Evolutionary conservation across 1,140 invertebrate species (phyloP), one percentile per base, ranked within the genome.

Genomic region (Philotrypesis tridentata): DNA sequence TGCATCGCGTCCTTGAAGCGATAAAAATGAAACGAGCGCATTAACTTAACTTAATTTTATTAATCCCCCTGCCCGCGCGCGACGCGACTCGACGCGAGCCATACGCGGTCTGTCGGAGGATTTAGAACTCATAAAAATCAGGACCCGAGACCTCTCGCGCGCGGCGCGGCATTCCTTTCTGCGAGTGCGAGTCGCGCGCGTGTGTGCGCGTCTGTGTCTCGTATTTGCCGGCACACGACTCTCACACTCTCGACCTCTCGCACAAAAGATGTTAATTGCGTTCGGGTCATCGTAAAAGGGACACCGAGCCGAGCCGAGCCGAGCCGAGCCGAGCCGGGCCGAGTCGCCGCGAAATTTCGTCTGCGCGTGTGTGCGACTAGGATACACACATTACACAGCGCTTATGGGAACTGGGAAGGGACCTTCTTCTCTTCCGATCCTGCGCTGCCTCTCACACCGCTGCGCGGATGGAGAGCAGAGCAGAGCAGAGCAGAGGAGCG

Each of bases 61-160:
- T 61, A 61, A 74, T 74, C 48, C 48, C 43, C 29, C 11, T n/a
- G n/a, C n/a, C n/a, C n/a, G n/a, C n/a, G n/a, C n/a, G n/a, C n/a
- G n/a, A n/a, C n/a, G n/a, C n/a, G n/a, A n/a, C n/a, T n/a, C n/a
- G n/a, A n/a, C n/a, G n/a, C n/a, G n/a, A n/a, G n/a, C n/a, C n/a
- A 61, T 61, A 4, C 63, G 14, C 63, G 25, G n/a, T 23, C 21
- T 21, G 63, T 37, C 14, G 7, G 33, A 72, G 70, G 72, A 74
- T 74, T 74, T 74, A 74, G 72, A 74, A 74, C 72, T 74, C 72
- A 60, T 74, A 74, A 74, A 74, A 74, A 74, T 74, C n/a, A 74
- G 72, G 4, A 21, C 70, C 12, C n/a, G 37, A 60, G 55, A 21
- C 5, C 55, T n/a, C n/a, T n/a, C n/a, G n/a, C n/a, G n/a, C n/a